Conservation (phyloP, 1,140 invertebrate genomes). For the Ruditapes philippinarum region DNA sequence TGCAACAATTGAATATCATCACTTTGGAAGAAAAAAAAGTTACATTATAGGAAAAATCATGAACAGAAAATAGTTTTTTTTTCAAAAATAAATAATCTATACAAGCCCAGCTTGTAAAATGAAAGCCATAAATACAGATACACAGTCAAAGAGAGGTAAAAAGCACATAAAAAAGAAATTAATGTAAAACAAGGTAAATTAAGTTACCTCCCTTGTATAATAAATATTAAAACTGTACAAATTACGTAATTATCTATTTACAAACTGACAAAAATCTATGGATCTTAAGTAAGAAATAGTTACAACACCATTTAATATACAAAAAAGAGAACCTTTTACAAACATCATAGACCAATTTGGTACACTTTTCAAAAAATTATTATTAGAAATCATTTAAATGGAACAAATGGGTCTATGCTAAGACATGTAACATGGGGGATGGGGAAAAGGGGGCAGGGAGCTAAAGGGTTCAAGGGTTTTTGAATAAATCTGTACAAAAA, state of each 20-base stretch:
- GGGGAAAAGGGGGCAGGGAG: too few species aligned
- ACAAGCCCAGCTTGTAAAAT: not conserved
- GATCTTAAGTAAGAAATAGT: not conserved
- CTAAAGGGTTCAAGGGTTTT: too few species aligned
- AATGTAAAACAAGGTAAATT: not conserved
- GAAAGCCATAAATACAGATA: not conserved
- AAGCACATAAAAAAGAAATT: not conserved
- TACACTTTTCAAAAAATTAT: too few species aligned
- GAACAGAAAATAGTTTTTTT: too few species aligned
- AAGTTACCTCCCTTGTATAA: not conserved
- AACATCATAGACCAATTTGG: not conserved
- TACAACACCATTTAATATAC: not conserved
- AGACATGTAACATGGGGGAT: too few species aligned
- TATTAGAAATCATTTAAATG: too few species aligned
- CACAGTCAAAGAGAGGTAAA: slow-evolving; percentile 11
- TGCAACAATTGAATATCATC: too few species aligned
- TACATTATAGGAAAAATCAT: not conserved
- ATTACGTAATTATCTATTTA: not conserved
- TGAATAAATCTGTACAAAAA: too few species aligned
- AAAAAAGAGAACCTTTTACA: too few species aligned
- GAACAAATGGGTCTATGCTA: too few species aligned
- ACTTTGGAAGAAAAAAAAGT: too few species aligned
- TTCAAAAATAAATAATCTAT: not conserved
- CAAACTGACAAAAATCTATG: not conserved
- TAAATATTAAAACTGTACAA: not conserved